Evolutionary conservation across 2,797 vertebrate genomes (phyloP).

Genomic region (Coreius guichenoti): DNA sequence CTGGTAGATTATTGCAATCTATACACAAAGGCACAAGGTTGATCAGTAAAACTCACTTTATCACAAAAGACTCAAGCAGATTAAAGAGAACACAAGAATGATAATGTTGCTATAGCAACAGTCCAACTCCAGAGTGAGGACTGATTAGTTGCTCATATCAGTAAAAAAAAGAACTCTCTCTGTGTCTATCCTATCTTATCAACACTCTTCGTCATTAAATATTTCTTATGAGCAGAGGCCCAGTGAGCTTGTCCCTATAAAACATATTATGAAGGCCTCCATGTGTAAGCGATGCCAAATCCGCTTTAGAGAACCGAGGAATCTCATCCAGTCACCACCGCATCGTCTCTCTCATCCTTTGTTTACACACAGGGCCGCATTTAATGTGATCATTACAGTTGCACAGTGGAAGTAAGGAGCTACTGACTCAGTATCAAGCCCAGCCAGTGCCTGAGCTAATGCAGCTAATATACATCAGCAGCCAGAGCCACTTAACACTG

Average conservation of each 20-base stretch:
- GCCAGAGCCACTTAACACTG: constrained; percentile 25
- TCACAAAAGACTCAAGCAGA: constrained; percentile 79
- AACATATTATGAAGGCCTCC: constrained; percentile 68
- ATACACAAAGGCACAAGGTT: constrained; percentile 75
- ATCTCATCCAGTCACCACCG: constrained; percentile 69
- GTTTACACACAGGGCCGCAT: constrained; percentile 65
- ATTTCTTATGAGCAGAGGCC: constrained; percentile 57
- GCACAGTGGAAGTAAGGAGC: constrained; percentile 50
- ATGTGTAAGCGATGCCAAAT: constrained; percentile 68
- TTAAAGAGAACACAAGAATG: constrained; percentile 78
- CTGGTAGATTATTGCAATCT: constrained; percentile 57
- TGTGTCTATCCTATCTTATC: constrained; percentile 61
- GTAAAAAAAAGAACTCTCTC: constrained; percentile 73
- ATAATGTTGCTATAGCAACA: constrained; percentile 86
- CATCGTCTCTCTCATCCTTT: constrained; percentile 70
- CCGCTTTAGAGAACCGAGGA: constrained; percentile 66
- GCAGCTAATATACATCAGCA: constrained; percentile 32
- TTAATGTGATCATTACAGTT: constrained; percentile 65
- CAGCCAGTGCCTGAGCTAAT: constrained; percentile 19
- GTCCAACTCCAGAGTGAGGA: constrained; percentile 65
- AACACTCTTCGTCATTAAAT: constrained; percentile 47
- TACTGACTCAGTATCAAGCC: constrained; percentile 36
- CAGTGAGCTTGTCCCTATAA: constrained; percentile 62
- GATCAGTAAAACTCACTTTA: constrained; percentile 76
- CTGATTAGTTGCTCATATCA: constrained; percentile 60